Evolutionary conservation across 2,797 vertebrate genomes (phyloP), one percentile per base, ranked within the genome.

Genomic region (Orestias chungarensis): DNA sequence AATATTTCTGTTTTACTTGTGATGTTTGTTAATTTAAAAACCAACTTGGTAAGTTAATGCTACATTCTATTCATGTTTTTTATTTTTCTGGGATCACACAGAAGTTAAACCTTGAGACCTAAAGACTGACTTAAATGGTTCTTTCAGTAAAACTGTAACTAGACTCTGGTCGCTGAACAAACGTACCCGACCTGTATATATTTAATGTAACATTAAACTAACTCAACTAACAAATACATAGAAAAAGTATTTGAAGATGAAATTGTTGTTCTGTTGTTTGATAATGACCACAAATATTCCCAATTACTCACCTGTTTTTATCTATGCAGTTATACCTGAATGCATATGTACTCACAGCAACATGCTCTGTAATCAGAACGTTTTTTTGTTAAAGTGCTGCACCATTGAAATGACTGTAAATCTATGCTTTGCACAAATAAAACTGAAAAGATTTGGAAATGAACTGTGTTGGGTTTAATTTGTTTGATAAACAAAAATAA

Each of bases 341-440:
- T 74, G 44, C 66, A 70, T 62, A 79, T 64, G 14, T 67, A 78
- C 70, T 59, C 17, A 29, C 54, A 42, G 25, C 59, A 40, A 55
- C 25, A 23, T 42, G 52, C 64, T 68, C 50, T 72, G 42, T 70
- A 31, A 71, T 44, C 20, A 2, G 64, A 44, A 68, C 31, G 18
- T 40, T 78, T 82, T 40, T 62, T 0, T 33, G 42, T 44, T 74
- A 70, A 76, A 31, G 18, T 79, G 57, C 76, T 64, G 64, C 54
- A 70, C 76, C 71, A 76, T 65, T 65, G 64, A 85, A 66, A 75
- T 65, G 5, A 71, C 83, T 90, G 80, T 89, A 83, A 70, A 86
- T 84, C 15, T 81, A 62, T 49, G 86, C 88, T 88, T 87, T 89
- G 85, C 84, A 87, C 81, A 88, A 88, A 90, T 84, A 86, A 89